Conservation (phyloP, 2,797 vertebrate genomes). For the Carduelis carduelis region DNA sequence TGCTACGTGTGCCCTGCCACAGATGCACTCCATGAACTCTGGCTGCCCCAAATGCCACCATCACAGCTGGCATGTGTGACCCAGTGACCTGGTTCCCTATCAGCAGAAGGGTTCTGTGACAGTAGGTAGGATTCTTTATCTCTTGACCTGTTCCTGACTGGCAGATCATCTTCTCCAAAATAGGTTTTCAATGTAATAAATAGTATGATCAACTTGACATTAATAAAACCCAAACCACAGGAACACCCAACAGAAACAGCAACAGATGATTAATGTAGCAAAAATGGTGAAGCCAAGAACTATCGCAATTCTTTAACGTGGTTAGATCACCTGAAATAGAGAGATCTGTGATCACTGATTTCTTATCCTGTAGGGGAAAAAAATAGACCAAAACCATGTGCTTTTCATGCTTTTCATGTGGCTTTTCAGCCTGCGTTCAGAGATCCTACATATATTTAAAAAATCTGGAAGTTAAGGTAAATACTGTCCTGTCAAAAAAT, state of each 20-base stretch:
- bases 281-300: neutral
- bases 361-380: neutral
- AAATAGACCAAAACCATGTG: neutral
- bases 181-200: neutral
- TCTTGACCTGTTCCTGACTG: neutral
- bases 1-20: fast-evolving
- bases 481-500: neutral
- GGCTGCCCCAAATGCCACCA: neutral
- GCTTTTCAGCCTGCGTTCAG: neutral
- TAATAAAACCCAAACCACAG: neutral
- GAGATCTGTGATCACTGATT: neutral
- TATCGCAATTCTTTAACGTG: neutral
- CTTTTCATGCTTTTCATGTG: neutral
- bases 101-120: neutral
- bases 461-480: neutral
- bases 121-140: neutral
- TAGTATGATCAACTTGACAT: neutral
- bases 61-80: neutral
- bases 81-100: neutral
- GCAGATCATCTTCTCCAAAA: neutral
- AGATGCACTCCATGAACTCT: neutral
- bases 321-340: neutral
- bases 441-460: neutral
- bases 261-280: neutral
- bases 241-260: neutral